Evolutionary conservation across 2,113 vertebrate species (phyloP).

Genomic region (Calyptomena viridis): DNA sequence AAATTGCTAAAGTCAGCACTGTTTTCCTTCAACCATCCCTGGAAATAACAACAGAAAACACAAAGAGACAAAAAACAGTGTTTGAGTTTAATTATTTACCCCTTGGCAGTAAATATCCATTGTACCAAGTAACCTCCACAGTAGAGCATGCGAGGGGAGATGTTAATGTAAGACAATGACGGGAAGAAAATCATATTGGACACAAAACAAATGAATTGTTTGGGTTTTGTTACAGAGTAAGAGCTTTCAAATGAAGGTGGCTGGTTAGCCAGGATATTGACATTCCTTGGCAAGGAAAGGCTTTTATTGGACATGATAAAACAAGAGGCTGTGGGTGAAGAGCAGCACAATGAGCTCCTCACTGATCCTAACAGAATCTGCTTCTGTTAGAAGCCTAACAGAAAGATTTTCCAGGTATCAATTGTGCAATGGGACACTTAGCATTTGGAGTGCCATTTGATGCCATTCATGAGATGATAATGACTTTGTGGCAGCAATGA

Average conservation of each 20-base stretch:
- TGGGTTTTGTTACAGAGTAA: not conserved
- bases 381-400: not conserved
- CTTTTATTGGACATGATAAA: not conserved
- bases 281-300: not conserved
- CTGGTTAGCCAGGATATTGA: not conserved
- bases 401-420: not conserved
- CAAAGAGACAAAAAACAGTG: not conserved
- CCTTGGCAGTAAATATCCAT: not conserved
- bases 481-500: not conserved
- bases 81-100: not conserved
- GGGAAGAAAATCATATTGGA: not conserved
- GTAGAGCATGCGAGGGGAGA: not conserved
- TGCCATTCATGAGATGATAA: not conserved
- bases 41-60: not conserved
- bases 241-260: not conserved
- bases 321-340: not conserved
- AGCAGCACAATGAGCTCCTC: not conserved
- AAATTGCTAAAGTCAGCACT: not conserved
- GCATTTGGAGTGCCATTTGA: slow-evolving; percentile 20
- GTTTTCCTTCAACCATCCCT: not conserved
- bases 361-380: not conserved
- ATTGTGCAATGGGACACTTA: not conserved
- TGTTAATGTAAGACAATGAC: not conserved
- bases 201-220: not conserved
- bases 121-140: not conserved